phyloP scores from a whole-genome alignment of 2,113 vertebrate genomes.

The Ailuropoda melanoleuca region DNA sequence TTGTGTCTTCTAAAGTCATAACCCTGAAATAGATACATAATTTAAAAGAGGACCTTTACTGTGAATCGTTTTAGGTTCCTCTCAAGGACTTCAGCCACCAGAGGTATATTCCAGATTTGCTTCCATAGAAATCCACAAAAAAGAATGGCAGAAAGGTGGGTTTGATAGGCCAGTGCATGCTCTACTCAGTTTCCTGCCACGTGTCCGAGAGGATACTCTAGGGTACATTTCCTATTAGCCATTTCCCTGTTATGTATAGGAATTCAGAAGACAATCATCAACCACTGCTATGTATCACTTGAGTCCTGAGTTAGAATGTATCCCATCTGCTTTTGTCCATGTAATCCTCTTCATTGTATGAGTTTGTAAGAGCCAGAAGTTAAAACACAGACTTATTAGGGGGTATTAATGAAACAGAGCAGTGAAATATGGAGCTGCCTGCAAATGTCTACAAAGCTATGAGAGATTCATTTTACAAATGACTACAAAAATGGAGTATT shows the following conservation, averaged over 20 bases:
- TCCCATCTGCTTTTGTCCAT: not conserved
- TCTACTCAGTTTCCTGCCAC: not conserved
- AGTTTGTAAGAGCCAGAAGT: not conserved
- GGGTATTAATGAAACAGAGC: not conserved
- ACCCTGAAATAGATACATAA: not conserved
- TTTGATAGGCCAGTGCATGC: not conserved
- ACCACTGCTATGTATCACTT: not conserved
- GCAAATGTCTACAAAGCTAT: not conserved
- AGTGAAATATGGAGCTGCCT: not conserved
- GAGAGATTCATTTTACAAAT: not conserved
- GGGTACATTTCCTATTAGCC: not conserved
- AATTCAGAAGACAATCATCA: not conserved
- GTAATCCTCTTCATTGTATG: not conserved
- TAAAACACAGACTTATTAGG: not conserved
- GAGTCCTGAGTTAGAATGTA: not conserved
- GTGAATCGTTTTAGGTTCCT: not conserved
- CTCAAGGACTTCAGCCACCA: not conserved
- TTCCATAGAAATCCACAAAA: not conserved
- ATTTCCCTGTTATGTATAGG: not conserved
- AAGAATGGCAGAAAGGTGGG: not conserved
- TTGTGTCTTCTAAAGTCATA: not conserved
- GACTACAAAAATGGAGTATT: not conserved
- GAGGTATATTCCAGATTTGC: not conserved
- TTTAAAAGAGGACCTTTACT: not conserved
- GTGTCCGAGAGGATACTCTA: not conserved